Evolutionary conservation across 2,888 invertebrate species (phyloP), one percentile per base, ranked within the genome.

Genomic region (Nysson spinosus): DNA sequence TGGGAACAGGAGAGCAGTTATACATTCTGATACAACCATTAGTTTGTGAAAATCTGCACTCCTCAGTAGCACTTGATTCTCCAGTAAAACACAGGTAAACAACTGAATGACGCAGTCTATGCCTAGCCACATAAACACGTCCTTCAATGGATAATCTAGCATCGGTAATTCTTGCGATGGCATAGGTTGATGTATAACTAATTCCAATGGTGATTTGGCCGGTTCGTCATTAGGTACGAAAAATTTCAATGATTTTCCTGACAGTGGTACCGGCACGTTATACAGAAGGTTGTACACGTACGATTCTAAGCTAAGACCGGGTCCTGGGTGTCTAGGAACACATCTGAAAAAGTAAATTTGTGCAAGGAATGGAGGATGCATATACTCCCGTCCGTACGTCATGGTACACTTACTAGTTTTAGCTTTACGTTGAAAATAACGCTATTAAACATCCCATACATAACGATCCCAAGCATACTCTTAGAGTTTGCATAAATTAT

Each of bases 1-100:
- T 1, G 99, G 99, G 82, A 98, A 95, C 30, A 98, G 89, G 17
- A 99, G 89, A 0, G 95, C 91, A 2, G 94, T 95, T 76, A 98
- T 92, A 79, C 97, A 95, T 88, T 99, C 99, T 3, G 98, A 96
- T 11, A 99, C 97, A 69, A 98, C 90, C 97, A 99, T 99, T 78
- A 99, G 89, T 84, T 95, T 94, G 88, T 97, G 96, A 88, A 95
- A 96, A 89, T 98, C 98, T 94, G 90, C 93, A 65, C 98, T 98
- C 84, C 96, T 93, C 17, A 99, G 90, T 34, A 99, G 90, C 65
- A 99, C 94, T 89, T 99, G 99, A 88, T 98, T 97, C 89, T 99
- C 99, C 22, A 99, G 89, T 19, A 99, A 89, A 44, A 98, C 94
- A 88, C 98, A 97, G 32, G 97, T 96, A 86, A 98, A 96, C 42